Conservation (phyloP, 2,797 vertebrate species). For the Myotis myotis region DNA sequence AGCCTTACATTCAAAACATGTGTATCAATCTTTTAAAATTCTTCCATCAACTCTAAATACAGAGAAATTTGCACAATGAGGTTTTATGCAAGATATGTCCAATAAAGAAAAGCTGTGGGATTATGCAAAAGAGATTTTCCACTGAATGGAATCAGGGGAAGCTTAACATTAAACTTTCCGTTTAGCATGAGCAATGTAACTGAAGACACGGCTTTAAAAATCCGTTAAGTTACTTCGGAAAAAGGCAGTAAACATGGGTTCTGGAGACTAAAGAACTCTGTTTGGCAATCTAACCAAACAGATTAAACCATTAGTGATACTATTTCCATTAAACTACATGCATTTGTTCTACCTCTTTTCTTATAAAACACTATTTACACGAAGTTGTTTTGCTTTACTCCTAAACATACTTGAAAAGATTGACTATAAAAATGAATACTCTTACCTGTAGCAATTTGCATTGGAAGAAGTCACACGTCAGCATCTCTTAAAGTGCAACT, state of each 20-base stretch:
- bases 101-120: conserved; percentile 71
- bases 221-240: conserved; percentile 71
- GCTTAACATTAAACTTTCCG: conserved; percentile 75
- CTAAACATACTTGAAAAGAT: background rate
- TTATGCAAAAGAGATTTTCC: conserved; percentile 73
- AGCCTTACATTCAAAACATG: background rate
- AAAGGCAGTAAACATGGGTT: conserved; percentile 54
- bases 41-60: background rate
- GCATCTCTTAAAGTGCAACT: background rate
- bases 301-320: background rate
- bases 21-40: conserved; percentile 36
- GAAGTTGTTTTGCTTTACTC: background rate
- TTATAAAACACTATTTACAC: background rate
- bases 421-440: background rate
- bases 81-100: conserved; percentile 52
- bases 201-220: conserved; percentile 70
- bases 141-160: conserved; percentile 69
- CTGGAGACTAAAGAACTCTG: background rate
- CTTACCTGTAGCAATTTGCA: background rate
- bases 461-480: background rate
- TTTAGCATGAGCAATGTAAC: conserved; percentile 73
- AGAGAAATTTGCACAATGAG: background rate
- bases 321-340: background rate
- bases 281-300: background rate
- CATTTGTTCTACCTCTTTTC: background rate